Base-by-base conservation (phyloP, 2,888 invertebrate species). In the Polyommatus iphigenia region DNA sequence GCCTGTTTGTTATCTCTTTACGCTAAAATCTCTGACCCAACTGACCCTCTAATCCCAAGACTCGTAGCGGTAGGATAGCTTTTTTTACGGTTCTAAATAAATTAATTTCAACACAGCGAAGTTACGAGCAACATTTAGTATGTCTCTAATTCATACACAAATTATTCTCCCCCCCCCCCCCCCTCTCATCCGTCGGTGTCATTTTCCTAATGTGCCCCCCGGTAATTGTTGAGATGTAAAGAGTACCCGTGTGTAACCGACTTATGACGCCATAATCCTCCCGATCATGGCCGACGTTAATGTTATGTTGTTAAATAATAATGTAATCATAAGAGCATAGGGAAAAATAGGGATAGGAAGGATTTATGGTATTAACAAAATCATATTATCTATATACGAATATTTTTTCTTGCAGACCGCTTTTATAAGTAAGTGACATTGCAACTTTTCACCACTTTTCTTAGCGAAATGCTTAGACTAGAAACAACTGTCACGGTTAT, bases 221-320 rank as follows among this genome's bases (percentile, higher is more conserved):
- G 24, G 73, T 73, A 73, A 73, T 50, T 73, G 73, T 73, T 41
- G 73, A 50, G 46, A 73, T 73, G 73, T 50, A 6, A 50, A 73
- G 8, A 24, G 62, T 24, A 59, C 59, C 10, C 3, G 13, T 13
- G 13, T 13, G 20, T 62, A 62, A 62, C 10, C 24, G 13, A 20
- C 24, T 62, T 62, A 62, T 62, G 62, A 62, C 62, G 24, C 3
- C 62, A 62, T 62, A 62, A 62, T 8, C 62, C 8, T 62, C 24
- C 62, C 24, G 62, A 62, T 62, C 62, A 62, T 62, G 24, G 13
- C 10, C 10, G 24, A 62, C 13, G 24, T 62, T 62, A 24, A 24
- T 13, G 3, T 24, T 3, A 24, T 62, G 24, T 24, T 24, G 13
- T 24, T 4, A 62, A 24, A 62, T 62, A 62, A 62, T 62, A 62